Evolutionary conservation across 2,113 vertebrate genomes (phyloP).

Genomic region (Entelurus aequoreus): DNA sequence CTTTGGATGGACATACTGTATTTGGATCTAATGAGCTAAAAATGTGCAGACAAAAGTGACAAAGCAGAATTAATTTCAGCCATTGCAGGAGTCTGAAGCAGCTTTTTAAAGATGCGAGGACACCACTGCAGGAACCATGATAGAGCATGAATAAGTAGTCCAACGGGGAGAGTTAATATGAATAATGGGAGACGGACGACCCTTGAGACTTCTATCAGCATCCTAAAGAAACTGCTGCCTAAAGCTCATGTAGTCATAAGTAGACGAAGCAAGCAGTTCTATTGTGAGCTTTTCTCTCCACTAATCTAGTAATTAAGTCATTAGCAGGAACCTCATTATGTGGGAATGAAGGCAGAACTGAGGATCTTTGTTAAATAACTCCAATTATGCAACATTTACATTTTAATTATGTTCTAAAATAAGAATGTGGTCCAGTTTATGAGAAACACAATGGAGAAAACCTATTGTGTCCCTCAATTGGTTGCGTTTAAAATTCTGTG

Average conservation of each 20-base stretch:
- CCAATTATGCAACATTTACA: too few relatives aligned
- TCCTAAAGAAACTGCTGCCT: background rate
- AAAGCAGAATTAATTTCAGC: background rate
- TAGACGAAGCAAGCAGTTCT: background rate
- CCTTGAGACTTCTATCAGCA: background rate
- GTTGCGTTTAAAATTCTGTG: too few relatives aligned
- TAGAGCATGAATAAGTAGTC: background rate
- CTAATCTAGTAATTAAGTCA: background rate
- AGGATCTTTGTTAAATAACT: too few relatives aligned
- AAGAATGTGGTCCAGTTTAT: too few relatives aligned
- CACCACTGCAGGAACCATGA: background rate
- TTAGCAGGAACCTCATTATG: conserved; percentile 1
- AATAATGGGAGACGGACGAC: background rate
- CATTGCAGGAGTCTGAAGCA: background rate
- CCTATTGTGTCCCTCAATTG: too few relatives aligned
- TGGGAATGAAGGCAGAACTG: background rate
- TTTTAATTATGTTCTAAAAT: too few relatives aligned
- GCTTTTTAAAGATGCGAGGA: background rate
- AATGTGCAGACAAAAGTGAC: background rate
- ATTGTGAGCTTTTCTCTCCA: background rate
- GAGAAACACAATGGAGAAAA: too few relatives aligned
- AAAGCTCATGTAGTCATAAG: too few relatives aligned
- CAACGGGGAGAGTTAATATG: background rate
- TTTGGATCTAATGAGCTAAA: too few relatives aligned
- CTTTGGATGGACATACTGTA: background rate